Evolutionary conservation across 1,140 invertebrate species (phyloP), one percentile per base, ranked within the genome.

Genomic region (Acromyrmex heyeri): DNA sequence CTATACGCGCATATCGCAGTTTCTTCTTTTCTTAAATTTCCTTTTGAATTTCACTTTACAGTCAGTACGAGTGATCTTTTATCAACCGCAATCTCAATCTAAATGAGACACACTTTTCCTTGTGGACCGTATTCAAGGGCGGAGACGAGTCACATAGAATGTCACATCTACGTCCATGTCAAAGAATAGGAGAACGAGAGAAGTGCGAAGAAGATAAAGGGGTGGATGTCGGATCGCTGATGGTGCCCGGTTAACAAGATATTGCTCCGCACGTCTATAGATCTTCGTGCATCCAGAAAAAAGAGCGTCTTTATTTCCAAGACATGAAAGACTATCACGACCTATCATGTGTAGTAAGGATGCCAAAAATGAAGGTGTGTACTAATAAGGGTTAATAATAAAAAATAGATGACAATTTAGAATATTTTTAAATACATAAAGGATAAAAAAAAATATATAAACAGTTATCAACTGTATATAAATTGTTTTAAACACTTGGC

Each of bases 11-110:
- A 38, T 73, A 61, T 59, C 18, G 69, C n/a, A 38, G 38, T 83
- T 82, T 78, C 0, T 82, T 70, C 50, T 70, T 57, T 27, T 86
- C 50, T 85, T 6, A 30, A 30, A 30, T 30, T 90, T 90, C 62
- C 24, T 64, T 87, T 59, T 62, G 44, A 62, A 90, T 89, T 90
- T 90, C 87, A 90, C 89, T 90, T 89, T 90, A 86, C 72, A 77
- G 30, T 72, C 59, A 50, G 72, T 73, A 78, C 57, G 48, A 27
- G 14, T 79, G 87, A 87, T 73, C n/a, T 44, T 73, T 90, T 89
- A 90, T 90, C 21, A 55, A 48, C 65, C 62, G 62, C 77, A 87
- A 90, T 86, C 61, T 76, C 16, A 27, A 64, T 72, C 61, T 53
- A 77, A 38, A 61, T 44, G 24, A 16, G 65, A 7, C 38, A 62